These are phyloP conservation scores for Cephus sareptanus DNA, from an alignment of 2,888 invertebrate species.

Conservation along the genomic window DNA sequence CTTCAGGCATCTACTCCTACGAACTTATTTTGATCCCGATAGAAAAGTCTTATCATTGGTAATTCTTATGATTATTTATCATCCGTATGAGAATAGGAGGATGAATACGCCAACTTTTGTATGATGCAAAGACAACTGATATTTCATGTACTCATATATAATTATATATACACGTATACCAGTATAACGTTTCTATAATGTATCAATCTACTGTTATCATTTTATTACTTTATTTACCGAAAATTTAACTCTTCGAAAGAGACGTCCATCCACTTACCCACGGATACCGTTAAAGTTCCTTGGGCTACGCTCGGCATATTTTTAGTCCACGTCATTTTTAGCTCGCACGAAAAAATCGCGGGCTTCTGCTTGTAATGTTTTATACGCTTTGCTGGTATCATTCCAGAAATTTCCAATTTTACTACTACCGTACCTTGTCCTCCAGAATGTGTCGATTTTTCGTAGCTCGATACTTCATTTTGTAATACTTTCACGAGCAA, in stretches of 20 bases:
- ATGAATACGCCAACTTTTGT: background rate
- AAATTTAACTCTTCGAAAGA: background rate
- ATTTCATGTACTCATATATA: background rate
- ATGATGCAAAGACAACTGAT: background rate
- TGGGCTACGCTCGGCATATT: slow-evolving; percentile 49
- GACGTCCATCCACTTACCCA: background rate
- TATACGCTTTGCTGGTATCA: background rate
- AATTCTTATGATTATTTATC: background rate
- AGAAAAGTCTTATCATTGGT: background rate
- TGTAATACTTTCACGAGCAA: background rate
- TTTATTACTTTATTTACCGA: background rate
- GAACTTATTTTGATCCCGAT: background rate
- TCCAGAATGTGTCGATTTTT: background rate
- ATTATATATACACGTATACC: background rate
- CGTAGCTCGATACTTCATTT: background rate
- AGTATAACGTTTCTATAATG: background rate
- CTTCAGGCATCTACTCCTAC: background rate
- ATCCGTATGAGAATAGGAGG: background rate
- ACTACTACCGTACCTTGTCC: background rate
- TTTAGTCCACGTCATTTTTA: slow-evolving; percentile 52
- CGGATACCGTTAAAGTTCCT: slow-evolving; percentile 30
- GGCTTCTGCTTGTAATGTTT: slow-evolving; percentile 26
- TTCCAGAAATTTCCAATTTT: background rate
- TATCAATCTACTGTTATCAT: background rate
- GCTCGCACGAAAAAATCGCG: slow-evolving; percentile 47